Conservation (phyloP, 2,888 invertebrate genomes). For the Azorinus chamasolen region DNA sequence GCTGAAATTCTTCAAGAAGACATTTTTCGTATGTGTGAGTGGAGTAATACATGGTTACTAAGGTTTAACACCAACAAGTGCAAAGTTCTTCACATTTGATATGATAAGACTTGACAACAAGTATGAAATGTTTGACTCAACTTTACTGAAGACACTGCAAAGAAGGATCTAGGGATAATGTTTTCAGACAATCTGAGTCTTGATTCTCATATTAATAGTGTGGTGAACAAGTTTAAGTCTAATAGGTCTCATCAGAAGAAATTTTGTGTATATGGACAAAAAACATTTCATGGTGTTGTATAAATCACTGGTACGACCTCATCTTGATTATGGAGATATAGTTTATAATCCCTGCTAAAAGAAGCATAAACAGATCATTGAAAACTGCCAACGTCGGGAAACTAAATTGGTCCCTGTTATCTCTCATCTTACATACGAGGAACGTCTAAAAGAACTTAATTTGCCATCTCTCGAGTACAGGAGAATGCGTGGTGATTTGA, state of each 20-base stretch:
- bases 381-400: conserved; percentile 10
- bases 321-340: conserved; percentile 28
- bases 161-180: conserved; percentile 14
- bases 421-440: neutral
- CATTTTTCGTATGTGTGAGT: conserved; percentile 19
- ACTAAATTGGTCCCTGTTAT: conserved; percentile 23
- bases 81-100: conserved; percentile 13
- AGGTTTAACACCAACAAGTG: conserved; percentile 35
- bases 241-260: conserved; percentile 28
- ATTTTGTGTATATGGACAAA: conserved; percentile 32
- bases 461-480: conserved; percentile 13
- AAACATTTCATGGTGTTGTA: conserved; percentile 17
- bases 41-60: conserved; percentile 35
- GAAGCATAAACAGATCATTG: conserved; percentile 20
- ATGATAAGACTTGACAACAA: conserved; percentile 3
- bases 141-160: conserved; percentile 4
- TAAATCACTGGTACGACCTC: conserved; percentile 20
- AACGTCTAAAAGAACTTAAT: too few species aligned
- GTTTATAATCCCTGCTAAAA: conserved; percentile 13
- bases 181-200: conserved; percentile 23
- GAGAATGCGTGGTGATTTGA: conserved; percentile 16
- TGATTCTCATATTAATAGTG: conserved; percentile 8
- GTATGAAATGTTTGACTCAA: conserved; percentile 16
- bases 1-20: conserved; percentile 26
- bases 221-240: conserved; percentile 26